phyloP scores from a whole-genome alignment of 2,797 vertebrate species.

The Chloroceryle amazona region DNA sequence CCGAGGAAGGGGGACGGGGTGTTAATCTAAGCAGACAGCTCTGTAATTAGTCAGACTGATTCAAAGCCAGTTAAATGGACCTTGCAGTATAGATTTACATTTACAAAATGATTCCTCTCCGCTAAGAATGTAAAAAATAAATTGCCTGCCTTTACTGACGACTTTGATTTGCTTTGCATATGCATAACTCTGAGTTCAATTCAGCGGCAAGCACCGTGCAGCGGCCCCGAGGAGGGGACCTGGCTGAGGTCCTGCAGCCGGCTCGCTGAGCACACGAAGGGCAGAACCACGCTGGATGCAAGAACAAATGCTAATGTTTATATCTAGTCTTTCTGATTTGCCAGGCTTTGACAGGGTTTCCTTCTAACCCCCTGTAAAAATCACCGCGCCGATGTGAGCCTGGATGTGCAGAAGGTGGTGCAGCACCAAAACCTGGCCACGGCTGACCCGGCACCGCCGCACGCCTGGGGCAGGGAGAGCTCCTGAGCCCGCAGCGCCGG shows the following conservation, averaged over 20 bases:
- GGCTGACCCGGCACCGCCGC: not conserved
- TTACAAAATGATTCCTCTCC: conserved; percentile 38
- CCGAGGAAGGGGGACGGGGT: not conserved
- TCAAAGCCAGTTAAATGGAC: conserved; percentile 47
- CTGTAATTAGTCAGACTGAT: conserved; percentile 53
- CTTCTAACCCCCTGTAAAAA: not conserved
- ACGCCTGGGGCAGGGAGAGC: not conserved
- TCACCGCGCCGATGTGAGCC: not conserved
- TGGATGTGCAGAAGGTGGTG: not conserved
- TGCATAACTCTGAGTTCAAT: not conserved
- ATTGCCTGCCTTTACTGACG: not conserved
- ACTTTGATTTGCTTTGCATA: not conserved
- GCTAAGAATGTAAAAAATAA: conserved; percentile 24
- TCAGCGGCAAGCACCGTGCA: not conserved
- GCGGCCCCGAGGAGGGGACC: not conserved
- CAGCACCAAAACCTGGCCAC: not conserved
- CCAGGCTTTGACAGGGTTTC: not conserved
- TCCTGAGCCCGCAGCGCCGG: not conserved
- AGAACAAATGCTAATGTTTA: not conserved
- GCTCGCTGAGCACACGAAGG: not conserved
- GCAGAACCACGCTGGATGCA: not conserved
- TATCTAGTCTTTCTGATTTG: not conserved
- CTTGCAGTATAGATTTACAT: conserved; percentile 31
- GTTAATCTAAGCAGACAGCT: conserved; percentile 65
- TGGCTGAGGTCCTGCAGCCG: not conserved